Conservation (phyloP, 1,140 invertebrate species). For the Anagrus nilaparvatae region DNA sequence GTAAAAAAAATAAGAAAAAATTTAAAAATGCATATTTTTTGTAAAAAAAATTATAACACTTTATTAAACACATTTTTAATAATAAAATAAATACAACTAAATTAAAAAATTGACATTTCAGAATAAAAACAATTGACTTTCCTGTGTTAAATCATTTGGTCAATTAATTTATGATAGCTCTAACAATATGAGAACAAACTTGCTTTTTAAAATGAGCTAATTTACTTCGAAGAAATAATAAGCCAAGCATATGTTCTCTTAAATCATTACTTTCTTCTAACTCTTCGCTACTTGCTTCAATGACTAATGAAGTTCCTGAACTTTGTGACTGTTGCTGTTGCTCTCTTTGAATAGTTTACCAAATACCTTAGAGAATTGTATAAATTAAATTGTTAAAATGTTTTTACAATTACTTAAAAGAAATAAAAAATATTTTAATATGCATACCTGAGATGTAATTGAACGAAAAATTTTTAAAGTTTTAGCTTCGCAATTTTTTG, state of each 20-base stretch:
- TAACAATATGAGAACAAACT: constrained; percentile 79
- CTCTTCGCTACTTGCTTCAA: constrained; percentile 42
- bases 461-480: constrained; percentile 89
- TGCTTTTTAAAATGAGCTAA: constrained; percentile 91
- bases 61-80: too few relatives aligned
- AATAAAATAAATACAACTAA: too few relatives aligned
- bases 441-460: constrained; percentile 74
- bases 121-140: too few relatives aligned
- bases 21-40: too few relatives aligned
- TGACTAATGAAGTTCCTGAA: constrained; percentile 7
- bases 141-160: too few relatives aligned
- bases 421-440: background rate
- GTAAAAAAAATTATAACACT: too few relatives aligned
- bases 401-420: too few relatives aligned
- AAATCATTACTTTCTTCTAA: constrained; percentile 72
- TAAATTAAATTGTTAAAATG: constrained; percentile 1
- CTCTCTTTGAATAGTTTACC: constrained; percentile 72
- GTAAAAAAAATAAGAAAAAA: too few relatives aligned
- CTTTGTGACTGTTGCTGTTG: too few relatives aligned
- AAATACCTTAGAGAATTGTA: constrained; percentile 78
- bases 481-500: constrained; percentile 83
- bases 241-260: constrained; percentile 93
- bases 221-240: constrained; percentile 88
- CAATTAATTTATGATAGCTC: too few relatives aligned
- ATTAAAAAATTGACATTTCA: too few relatives aligned